Base-by-base conservation (phyloP, 1,140 invertebrate genomes). In the Ostrea denselamellosa region DNA sequence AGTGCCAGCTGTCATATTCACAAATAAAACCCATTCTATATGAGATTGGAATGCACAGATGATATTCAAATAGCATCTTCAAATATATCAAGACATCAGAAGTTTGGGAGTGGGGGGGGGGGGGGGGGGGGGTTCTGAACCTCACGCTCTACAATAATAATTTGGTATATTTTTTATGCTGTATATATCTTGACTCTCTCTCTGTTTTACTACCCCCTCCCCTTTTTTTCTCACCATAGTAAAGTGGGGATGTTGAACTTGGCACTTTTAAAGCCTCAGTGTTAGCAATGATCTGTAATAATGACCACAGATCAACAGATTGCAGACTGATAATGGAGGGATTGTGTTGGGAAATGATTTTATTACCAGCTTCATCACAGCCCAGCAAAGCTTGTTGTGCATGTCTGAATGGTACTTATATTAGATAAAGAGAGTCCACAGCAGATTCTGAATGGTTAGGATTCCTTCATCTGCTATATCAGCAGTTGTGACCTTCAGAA, bases 361-460 rank as follows among this genome's bases (percentile, higher is more conserved):
- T 77, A 77, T 77, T 77, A 77, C 22, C 12, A 9, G 68, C 68
- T 77, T 77, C 68, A 77, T 77, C 68, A 28, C 68, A 77, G 68
- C 14, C 9, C 17, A 34, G 68, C 68, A 22, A 77, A 25, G 25
- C 68, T 12, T 77, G 68, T 77, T 71, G 68, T 77, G 25, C 28
- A 77, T 77, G 68, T 77, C 12, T 25, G 14, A 77, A 77, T 77
- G 25, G 68, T 77, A 77, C 25, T 77, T 25, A 77, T 28, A 34
- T 34, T 77, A 62, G 56, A 62, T 77, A 77, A 34, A 28, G 68
- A 14, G 28, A 77, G 25, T 8, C 25, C 25, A 28, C n/a, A 25
- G 22, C 25, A 77, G 68, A 10, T 14, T 77, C 68, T 77, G 9
- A 77, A 77, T 77, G 68, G 28, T 77, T 77, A 17, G 68, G 10